A percentile compares a stretch with the other conserved stretches of the same genome.
Conservation (phyloP, 2,797 vertebrate species). For the Muscicapa comitata region DNA sequence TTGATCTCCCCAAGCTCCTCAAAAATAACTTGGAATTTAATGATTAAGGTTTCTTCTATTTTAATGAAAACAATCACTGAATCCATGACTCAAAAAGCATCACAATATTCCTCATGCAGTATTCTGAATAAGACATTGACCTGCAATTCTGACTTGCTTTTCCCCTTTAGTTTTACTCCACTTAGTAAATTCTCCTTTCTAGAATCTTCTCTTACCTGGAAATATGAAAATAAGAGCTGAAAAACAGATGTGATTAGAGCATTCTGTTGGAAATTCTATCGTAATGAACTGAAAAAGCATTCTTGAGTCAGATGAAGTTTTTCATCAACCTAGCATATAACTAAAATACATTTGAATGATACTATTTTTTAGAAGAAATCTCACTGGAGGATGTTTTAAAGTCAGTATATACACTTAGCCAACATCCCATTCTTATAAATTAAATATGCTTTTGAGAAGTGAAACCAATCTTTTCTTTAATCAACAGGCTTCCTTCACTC, state of each 20-base stretch:
- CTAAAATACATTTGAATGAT: neutral
- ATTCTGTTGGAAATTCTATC: neutral
- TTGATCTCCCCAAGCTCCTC: neutral
- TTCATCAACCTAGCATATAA: neutral
- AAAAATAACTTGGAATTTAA: neutral
- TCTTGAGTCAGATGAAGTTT: neutral
- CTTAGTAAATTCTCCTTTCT: neutral
- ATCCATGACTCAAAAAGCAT: neutral
- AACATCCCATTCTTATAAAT: neutral
- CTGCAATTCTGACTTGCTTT: neutral
- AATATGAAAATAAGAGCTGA: neutral
- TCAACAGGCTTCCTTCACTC: neutral
- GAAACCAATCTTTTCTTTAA: neutral
- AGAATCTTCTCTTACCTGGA: neutral
- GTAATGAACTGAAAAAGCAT: neutral
- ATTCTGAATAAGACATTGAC: neutral
- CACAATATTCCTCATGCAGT: neutral
- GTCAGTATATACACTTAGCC: neutral
- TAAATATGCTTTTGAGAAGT: neutral
- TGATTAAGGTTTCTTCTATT: neutral
- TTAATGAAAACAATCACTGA: neutral
- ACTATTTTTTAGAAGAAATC: neutral
- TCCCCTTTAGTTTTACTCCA: neutral
- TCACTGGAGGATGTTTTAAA: neutral
- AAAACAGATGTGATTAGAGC: neutral